Evolutionary conservation across 2,797 vertebrate species (phyloP).

Genomic region (Bucorvus abyssinicus): DNA sequence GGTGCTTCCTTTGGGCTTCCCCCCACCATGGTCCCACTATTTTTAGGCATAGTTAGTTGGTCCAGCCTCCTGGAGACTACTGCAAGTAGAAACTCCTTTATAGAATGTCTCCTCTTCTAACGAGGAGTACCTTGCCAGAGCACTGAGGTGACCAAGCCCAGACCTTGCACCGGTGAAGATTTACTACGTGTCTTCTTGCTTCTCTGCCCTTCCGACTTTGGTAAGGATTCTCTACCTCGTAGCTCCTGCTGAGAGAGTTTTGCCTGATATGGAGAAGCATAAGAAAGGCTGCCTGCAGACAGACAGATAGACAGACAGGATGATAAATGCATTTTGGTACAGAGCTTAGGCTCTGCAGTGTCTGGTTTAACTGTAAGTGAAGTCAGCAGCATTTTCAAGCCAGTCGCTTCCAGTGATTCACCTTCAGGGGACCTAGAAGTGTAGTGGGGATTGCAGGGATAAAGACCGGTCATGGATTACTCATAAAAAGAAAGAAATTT

Average conservation of each 20-base stretch:
- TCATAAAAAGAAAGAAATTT: constrained; percentile 37
- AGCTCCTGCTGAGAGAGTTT: not conserved
- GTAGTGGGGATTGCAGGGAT: not conserved
- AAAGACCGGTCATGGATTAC: constrained; percentile 15
- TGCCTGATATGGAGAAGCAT: not conserved
- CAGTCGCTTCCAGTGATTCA: constrained; percentile 7
- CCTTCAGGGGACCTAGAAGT: not conserved
- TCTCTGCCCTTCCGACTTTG: not conserved
- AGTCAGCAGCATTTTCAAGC: not conserved
- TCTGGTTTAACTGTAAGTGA: not conserved
- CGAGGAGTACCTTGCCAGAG: not conserved
- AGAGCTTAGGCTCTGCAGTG: not conserved
- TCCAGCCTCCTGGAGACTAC: not conserved
- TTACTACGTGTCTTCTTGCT: not conserved
- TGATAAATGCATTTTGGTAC: not conserved
- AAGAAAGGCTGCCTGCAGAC: not conserved
- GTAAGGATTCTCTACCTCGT: not conserved
- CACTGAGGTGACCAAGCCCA: not conserved
- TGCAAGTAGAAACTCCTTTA: not conserved
- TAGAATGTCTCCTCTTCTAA: not conserved
- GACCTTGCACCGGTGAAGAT: not conserved
- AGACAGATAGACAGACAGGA: not conserved
- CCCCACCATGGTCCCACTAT: fast-evolving
- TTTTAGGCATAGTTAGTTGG: not conserved
- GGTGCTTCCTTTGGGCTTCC: not conserved